These are phyloP conservation scores for Coenonympha glycerion DNA, from an alignment of 2,888 invertebrate genomes.

Conservation along the genomic window DNA sequence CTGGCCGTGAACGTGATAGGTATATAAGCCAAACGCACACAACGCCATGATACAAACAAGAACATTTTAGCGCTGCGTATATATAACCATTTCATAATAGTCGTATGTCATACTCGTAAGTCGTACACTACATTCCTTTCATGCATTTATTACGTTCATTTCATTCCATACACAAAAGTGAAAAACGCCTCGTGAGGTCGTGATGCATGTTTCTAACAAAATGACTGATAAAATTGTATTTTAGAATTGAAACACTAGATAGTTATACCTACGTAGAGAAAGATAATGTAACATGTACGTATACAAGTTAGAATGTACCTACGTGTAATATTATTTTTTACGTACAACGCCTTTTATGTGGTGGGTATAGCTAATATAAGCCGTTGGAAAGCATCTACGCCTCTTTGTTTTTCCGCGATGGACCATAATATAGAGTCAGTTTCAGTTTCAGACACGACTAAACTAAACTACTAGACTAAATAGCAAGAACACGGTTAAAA, in stretches of 20 bases:
- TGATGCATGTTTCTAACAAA: slow-evolving; percentile 16
- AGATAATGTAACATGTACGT: slow-evolving; percentile 6
- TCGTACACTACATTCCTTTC: neutral
- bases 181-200: slow-evolving; percentile 23
- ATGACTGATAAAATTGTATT: slow-evolving; percentile 14
- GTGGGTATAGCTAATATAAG: too few species aligned
- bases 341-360: too few species aligned
- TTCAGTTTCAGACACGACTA: neutral
- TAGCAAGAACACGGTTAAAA: too few species aligned
- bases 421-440: neutral
- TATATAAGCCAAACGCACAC: slow-evolving; percentile 11
- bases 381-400: too few species aligned
- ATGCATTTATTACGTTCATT: neutral
- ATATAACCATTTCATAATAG: too few species aligned
- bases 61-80: slow-evolving; percentile 6
- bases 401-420: neutral
- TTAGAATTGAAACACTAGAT: neutral
- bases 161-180: slow-evolving; percentile 7
- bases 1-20: slow-evolving; percentile 16
- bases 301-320: too few species aligned
- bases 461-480: too few species aligned
- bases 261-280: neutral
- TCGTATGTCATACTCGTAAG: neutral
- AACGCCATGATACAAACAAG: slow-evolving; percentile 2
- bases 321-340: too few species aligned